Base-by-base conservation (phyloP, 1,140 invertebrate species). In the Nomia melanderi region DNA sequence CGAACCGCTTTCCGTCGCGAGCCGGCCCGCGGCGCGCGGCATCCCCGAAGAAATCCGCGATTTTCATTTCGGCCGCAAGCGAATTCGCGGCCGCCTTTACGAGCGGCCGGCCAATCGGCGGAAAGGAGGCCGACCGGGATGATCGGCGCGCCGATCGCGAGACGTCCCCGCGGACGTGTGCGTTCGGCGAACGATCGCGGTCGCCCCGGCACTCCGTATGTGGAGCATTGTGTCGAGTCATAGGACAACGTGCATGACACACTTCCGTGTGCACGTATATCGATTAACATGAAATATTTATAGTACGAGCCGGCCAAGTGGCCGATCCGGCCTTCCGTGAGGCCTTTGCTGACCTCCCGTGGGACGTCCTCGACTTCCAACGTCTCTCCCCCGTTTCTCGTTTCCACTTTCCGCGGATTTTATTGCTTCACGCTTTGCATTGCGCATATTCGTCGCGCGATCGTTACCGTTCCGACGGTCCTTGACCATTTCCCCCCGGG, bases 271-370 rank as follows among this genome's bases (percentile, higher is more conserved):
- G 63, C 66, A 64, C 72, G 64, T 84, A 73, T 85, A 87, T 87
- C 85, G 85, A 87, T 87, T 84, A 81, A 85, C 77, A 84, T 84
- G 81, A 85, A 87, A 86, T 87, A 86, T 87, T 87, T 86, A 86
- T 86, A 86, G 84, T 74, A 59, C 60, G 54, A 77, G 59, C 63
- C 78, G 50, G 47, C 47, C 47, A 50, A n/a, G 47, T 50, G 47
- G 47, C 47, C 47, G 47, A 50, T 50, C 47, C 47, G 20, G 47
- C 47, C 47, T 50, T 50, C 78, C 69, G 57, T 9, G n/a, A 72
- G 75, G 33, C 67, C 39, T 70, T 56, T 23, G 50, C 71, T 56
- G 71, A 62, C 77, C 72, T 74, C 69, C 60, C 41, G 41, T 29
- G 53, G 25, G 25, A 71, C 47, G 66, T 62, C 66, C 47, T 62